phyloP scores from a whole-genome alignment of 2,888 invertebrate genomes.

The Tricholauxania praeusta region DNA sequence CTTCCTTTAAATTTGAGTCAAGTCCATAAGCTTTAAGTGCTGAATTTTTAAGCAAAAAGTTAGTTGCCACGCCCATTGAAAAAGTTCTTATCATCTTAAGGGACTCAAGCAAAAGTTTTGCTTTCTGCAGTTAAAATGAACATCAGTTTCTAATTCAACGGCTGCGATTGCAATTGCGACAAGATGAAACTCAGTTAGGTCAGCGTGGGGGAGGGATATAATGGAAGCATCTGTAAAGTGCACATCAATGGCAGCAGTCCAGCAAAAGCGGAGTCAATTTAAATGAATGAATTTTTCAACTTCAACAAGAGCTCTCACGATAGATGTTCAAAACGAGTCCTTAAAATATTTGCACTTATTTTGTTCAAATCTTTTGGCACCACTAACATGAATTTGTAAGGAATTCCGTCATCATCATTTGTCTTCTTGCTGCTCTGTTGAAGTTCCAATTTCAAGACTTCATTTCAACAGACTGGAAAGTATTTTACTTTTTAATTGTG shows the following conservation, averaged over 20 bases:
- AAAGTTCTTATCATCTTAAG: not conserved
- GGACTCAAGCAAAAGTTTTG: conserved; percentile 23
- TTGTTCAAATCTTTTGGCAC: conserved; percentile 20
- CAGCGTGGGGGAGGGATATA: no score
- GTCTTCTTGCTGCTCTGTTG: no score
- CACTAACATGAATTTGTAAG: conserved; percentile 7
- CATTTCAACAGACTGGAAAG: no score
- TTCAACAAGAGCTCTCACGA: not conserved
- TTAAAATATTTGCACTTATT: conserved; percentile 16
- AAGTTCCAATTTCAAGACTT: no score
- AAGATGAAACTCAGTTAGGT: not conserved
- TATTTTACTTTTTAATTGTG: no score
- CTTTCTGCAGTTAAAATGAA: conserved; percentile 24
- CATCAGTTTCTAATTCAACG: conserved; percentile 38
- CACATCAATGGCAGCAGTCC: not conserved
- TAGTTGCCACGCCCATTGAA: conserved; percentile 19
- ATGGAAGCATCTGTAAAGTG: not conserved
- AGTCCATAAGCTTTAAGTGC: conserved; percentile 14
- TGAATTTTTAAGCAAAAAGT: not conserved
- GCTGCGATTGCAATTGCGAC: conserved; percentile 6
- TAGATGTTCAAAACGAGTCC: conserved; percentile 18
- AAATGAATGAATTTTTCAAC: no score
- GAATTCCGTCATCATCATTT: not conserved
- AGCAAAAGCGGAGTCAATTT: not conserved
- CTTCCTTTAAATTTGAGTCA: conserved; percentile 28